Conservation (phyloP, 1,140 invertebrate genomes). For the Dinoponera quadriceps region DNA sequence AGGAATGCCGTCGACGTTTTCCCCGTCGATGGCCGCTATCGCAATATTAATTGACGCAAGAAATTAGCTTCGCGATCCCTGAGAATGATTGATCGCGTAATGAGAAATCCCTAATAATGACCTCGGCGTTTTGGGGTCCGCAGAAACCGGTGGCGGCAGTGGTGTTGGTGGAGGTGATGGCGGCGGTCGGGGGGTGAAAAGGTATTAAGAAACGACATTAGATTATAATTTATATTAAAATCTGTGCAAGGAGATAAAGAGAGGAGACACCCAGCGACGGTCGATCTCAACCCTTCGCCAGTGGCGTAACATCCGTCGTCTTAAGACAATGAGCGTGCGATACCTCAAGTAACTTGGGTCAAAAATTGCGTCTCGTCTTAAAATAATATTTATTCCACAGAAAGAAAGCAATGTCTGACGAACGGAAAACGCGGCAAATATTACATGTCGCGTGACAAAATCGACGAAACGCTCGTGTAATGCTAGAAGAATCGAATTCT, state of each 20-base stretch:
- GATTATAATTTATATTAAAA: constrained; percentile 86
- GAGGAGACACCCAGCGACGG: constrained; percentile 76
- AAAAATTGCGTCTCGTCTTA: not conserved
- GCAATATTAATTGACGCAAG: constrained; percentile 83
- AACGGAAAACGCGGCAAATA: not conserved
- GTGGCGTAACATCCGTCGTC: constrained; percentile 74
- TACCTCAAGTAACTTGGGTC: not conserved
- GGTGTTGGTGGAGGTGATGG: constrained; percentile 17
- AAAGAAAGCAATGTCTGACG: not conserved
- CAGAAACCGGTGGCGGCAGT: constrained; percentile 38
- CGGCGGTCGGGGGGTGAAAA: constrained; percentile 65
- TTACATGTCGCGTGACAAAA: not conserved
- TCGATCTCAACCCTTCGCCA: constrained; percentile 82
- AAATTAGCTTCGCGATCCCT: constrained; percentile 81
- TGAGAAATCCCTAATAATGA: constrained; percentile 85
- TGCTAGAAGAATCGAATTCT: not conserved
- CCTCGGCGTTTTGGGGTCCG: constrained; percentile 76
- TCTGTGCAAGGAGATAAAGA: constrained; percentile 85
- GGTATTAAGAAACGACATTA: constrained; percentile 85
- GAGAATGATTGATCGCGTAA: constrained; percentile 84
- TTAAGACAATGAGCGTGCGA: constrained; percentile 49
- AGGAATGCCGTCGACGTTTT: constrained; percentile 60
- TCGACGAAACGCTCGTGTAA: not conserved
- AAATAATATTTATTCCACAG: not conserved
- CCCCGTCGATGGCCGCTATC: constrained; percentile 69